Evolutionary conservation across 1,140 invertebrate species (phyloP).

Genomic region (Antheraea mylitta): DNA sequence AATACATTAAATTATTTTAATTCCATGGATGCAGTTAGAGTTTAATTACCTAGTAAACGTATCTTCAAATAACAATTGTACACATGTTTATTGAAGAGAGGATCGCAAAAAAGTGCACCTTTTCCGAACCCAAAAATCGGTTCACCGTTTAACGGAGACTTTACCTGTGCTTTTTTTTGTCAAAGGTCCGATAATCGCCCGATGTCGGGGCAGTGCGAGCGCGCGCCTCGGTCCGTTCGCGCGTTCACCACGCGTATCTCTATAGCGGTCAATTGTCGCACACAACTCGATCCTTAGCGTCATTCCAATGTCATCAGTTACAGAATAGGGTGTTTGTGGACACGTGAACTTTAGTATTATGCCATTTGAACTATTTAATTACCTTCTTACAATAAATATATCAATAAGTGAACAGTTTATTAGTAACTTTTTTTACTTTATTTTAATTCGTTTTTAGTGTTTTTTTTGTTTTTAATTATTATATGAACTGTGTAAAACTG

Average conservation of each 20-base stretch:
- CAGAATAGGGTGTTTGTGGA: neutral
- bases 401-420: neutral
- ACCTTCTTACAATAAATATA: neutral
- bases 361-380: neutral
- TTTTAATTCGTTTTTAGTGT: neutral
- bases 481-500: constrained; percentile 2
- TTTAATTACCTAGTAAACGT: no score
- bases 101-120: constrained; percentile 19
- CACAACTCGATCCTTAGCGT: neutral
- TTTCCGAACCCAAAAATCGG: constrained; percentile 6
- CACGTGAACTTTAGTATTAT: neutral
- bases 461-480: neutral
- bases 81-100: no score
- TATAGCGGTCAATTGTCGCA: neutral
- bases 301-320: neutral
- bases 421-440: neutral
- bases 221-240: constrained; percentile 45
- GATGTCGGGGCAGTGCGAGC: constrained; percentile 55
- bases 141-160: constrained; percentile 10
- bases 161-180: constrained; percentile 63
- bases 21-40: no score
- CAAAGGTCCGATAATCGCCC: constrained; percentile 49
- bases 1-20: no score
- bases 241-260: constrained; percentile 27
- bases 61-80: no score